phyloP scores from a whole-genome alignment of 2,797 vertebrate genomes.

The Falco columbarius region DNA sequence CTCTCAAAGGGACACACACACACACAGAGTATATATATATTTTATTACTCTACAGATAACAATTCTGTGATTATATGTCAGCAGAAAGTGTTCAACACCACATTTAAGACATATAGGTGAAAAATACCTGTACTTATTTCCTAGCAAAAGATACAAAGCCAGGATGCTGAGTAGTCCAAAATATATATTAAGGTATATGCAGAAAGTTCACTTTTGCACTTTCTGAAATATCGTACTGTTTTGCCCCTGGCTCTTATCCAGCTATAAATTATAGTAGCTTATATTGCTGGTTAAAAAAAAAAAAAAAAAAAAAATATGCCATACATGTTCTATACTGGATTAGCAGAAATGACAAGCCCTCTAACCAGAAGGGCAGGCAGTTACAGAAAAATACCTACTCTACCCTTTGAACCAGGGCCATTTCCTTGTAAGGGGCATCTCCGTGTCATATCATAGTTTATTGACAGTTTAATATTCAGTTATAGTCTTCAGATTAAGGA shows the following conservation, averaged over 20 bases:
- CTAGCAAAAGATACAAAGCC: neutral
- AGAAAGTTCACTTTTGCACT: neutral
- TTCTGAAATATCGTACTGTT: neutral
- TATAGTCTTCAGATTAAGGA: neutral
- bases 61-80: neutral
- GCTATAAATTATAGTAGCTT: neutral
- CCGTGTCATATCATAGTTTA: neutral
- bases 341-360: neutral
- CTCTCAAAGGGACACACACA: neutral
- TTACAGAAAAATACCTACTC: neutral
- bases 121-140: neutral
- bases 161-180: neutral
- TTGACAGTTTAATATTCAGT: neutral
- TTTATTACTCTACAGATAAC: too few relatives aligned
- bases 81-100: neutral
- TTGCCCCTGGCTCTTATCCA: neutral
- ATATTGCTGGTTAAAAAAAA: neutral
- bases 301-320: too few relatives aligned
- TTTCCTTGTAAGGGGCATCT: neutral
- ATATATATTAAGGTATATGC: neutral
- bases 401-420: neutral
- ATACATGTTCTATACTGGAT: neutral
- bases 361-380: neutral
- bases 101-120: neutral
- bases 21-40: too few relatives aligned